Conservation (phyloP, 2,113 vertebrate species). For the Datnioides undecimradiatus region DNA sequence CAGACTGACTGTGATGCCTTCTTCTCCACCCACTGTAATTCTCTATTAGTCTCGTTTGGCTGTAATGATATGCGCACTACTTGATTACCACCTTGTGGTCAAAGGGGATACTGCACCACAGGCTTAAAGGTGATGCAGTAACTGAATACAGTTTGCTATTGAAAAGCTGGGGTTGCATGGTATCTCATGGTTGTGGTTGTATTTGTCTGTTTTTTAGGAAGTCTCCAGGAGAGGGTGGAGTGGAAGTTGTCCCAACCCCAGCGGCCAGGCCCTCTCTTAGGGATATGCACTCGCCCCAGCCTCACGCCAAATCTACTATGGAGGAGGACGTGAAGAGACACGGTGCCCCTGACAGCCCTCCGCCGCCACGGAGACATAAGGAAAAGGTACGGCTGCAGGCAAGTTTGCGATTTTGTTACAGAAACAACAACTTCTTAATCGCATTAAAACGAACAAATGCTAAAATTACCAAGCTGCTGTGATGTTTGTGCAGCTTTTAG, state of each 20-base stretch:
- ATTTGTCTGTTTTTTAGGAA: constrained; percentile 82
- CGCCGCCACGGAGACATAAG: constrained; percentile 85
- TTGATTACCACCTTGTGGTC: constrained; percentile 74
- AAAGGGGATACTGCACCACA: constrained; percentile 37
- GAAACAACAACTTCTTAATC: background rate
- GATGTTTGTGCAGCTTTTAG: background rate
- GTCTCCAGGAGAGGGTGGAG: constrained; percentile 90
- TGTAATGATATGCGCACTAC: constrained; percentile 3
- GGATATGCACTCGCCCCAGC: constrained; percentile 93
- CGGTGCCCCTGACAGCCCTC: constrained; percentile 89
- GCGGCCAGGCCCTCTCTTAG: constrained; percentile 90
- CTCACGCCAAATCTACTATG: constrained; percentile 89
- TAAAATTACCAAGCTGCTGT: background rate
- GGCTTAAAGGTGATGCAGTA: background rate
- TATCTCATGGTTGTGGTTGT: background rate
- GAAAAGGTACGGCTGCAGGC: constrained; percentile 88
- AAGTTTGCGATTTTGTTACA: background rate
- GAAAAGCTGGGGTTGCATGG: too few relatives aligned
- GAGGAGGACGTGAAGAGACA: constrained; percentile 96
- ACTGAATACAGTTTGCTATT: background rate
- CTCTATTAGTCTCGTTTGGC: background rate
- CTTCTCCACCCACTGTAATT: constrained; percentile 11
- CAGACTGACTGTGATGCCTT: constrained; percentile 13
- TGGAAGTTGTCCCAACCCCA: constrained; percentile 85
- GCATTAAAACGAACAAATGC: background rate